Percentiles rank a stretch among this genome's conserved stretches.
These are phyloP conservation scores for Perca fluviatilis DNA, from an alignment of 2,113 vertebrate genomes.

Conservation along the genomic window DNA sequence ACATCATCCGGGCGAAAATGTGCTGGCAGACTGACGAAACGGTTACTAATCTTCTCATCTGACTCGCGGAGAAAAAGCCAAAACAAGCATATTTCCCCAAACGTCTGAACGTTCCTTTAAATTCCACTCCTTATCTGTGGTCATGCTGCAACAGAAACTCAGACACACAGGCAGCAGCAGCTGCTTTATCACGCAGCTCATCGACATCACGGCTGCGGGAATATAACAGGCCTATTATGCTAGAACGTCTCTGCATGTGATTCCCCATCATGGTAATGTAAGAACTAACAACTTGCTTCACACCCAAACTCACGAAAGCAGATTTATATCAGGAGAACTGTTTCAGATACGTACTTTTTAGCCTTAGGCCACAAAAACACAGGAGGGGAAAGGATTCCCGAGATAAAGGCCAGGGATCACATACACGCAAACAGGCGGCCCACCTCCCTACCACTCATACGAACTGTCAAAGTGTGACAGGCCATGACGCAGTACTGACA, in stretches of 20 bases:
- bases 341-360: not conserved
- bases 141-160: constrained; percentile 25
- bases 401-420: constrained; percentile 18
- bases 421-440: not conserved
- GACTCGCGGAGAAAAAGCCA: not conserved
- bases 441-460: not conserved
- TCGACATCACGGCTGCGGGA: constrained; percentile 18
- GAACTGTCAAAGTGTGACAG: constrained; percentile 3
- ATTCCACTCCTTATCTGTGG: constrained; percentile 35
- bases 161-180: constrained; percentile 45
- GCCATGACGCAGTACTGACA: constrained; percentile 1
- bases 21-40: not conserved
- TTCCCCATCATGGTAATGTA: constrained; percentile 6
- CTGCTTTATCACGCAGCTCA: constrained; percentile 34
- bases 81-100: constrained; percentile 31
- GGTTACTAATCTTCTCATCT: constrained; percentile 23
- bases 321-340: not conserved
- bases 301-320: constrained; percentile 4
- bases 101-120: constrained; percentile 25
- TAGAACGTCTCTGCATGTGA: not conserved
- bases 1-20: too few relatives aligned
- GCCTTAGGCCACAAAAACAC: not conserved
- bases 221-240: constrained; percentile 9
- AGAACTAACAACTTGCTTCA: not conserved
- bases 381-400: not conserved